These are phyloP conservation scores for Palythoa heliodiscus DNA, from an alignment of 92 coral and sea anemone genomes.

Conservation along the genomic window DNA sequence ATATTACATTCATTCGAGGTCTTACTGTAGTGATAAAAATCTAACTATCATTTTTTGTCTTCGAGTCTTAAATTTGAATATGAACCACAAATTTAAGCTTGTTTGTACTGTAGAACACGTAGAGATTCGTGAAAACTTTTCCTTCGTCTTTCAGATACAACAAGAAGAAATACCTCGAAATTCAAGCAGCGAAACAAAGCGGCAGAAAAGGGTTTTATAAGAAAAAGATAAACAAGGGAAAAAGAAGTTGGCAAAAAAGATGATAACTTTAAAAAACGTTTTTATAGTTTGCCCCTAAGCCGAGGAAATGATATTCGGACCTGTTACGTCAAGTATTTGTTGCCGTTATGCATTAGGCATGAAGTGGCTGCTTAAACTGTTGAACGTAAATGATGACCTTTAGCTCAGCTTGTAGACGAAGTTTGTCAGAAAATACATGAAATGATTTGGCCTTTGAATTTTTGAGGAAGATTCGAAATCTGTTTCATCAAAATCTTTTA, in stretches of 20 bases:
- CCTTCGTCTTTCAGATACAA: slow-evolving; percentile 68
- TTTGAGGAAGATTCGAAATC: too few relatives aligned
- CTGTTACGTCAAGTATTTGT: neutral
- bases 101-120: neutral
- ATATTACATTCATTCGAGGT: too few relatives aligned
- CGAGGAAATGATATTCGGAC: neutral
- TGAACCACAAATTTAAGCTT: neutral
- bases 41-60: neutral
- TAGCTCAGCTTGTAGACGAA: neutral
- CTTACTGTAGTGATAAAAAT: too few relatives aligned
- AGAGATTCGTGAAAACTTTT: neutral
- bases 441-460: too few relatives aligned
- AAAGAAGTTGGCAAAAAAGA: slow-evolving; percentile 60
- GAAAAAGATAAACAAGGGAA: slow-evolving; percentile 75
- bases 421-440: too few relatives aligned
- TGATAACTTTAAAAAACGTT: neutral
- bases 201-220: slow-evolving; percentile 88
- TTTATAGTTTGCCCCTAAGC: neutral
- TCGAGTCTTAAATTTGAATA: neutral
- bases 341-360: neutral
- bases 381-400: neutral
- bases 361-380: too few relatives aligned
- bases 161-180: slow-evolving; percentile 91
- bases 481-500: too few relatives aligned
- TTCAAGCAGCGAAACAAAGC: slow-evolving; percentile 84